A percentile compares a stretch with the other conserved stretches of the same genome.
Evolutionary conservation across 2,113 vertebrate genomes (phyloP).

Genomic region (Zosterops pallidus): DNA sequence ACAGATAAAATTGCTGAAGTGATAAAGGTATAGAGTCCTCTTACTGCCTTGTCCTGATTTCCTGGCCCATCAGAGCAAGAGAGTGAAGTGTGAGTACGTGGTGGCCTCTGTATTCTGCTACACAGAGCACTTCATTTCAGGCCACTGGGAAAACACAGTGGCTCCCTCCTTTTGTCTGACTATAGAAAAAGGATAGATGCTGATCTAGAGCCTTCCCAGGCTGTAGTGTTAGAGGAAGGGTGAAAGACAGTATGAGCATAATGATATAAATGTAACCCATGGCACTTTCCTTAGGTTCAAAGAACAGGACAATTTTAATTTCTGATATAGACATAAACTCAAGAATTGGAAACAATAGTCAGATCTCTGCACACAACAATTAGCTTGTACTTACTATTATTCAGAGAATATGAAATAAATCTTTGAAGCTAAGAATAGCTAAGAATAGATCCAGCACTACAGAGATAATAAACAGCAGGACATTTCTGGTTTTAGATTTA

Average conservation of each 20-base stretch:
- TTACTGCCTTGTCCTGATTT: background rate
- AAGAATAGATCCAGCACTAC: background rate
- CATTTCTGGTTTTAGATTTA: background rate
- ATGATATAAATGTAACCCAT: accelerated
- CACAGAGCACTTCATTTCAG: accelerated
- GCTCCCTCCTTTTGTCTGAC: background rate
- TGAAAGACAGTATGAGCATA: background rate
- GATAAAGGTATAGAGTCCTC: background rate
- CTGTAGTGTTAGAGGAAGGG: background rate
- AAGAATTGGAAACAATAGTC: background rate
- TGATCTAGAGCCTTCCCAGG: background rate
- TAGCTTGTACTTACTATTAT: background rate
- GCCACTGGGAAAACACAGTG: background rate
- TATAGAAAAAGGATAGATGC: background rate
- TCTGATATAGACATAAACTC: background rate
- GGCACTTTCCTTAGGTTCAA: background rate
- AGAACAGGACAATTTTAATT: background rate
- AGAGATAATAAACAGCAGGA: background rate
- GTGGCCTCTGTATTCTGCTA: background rate
- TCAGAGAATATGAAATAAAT: background rate
- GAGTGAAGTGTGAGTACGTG: background rate
- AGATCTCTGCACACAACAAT: background rate
- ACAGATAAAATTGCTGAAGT: background rate
- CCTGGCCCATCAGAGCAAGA: too few species aligned
- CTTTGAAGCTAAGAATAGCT: background rate